Percentiles rank a stretch among this genome's conserved stretches.
These are phyloP conservation scores for Eremophila alpestris DNA, from an alignment of 2,797 vertebrate species.

Conservation along the genomic window DNA sequence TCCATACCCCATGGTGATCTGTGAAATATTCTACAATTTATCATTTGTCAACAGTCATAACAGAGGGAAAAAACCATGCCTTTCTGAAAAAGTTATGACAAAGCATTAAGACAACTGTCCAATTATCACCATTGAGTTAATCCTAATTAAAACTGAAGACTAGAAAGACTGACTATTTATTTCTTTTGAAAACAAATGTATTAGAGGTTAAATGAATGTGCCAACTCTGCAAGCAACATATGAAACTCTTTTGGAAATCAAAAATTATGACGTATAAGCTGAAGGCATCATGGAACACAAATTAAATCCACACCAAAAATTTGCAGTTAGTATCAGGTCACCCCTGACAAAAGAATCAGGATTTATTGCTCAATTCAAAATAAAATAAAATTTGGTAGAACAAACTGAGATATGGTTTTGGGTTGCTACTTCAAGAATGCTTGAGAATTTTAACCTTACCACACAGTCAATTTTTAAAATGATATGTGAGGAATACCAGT, in stretches of 20 bases:
- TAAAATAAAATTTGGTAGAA: background rate
- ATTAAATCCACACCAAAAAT: background rate
- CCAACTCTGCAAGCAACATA: background rate
- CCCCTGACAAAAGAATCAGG: background rate
- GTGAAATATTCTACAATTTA: background rate
- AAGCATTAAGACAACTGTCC: background rate
- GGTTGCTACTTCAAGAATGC: background rate
- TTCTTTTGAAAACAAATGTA: background rate
- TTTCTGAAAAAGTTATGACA: background rate
- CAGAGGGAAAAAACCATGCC: fast-evolving
- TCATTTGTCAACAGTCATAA: background rate
- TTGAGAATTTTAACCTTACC: background rate
- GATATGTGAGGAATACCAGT: background rate
- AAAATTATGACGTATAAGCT: background rate
- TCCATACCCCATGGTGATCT: background rate
- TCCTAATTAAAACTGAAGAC: background rate
- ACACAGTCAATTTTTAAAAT: background rate
- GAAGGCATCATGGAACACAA: background rate
- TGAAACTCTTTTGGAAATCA: background rate
- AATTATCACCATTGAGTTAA: background rate
- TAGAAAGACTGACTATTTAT: background rate
- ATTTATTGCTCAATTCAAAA: background rate
- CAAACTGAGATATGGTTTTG: background rate
- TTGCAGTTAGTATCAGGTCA: background rate
- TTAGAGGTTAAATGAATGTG: background rate